phyloP scores from a whole-genome alignment of 2,888 invertebrate species.

The Erannis defoliaria region DNA sequence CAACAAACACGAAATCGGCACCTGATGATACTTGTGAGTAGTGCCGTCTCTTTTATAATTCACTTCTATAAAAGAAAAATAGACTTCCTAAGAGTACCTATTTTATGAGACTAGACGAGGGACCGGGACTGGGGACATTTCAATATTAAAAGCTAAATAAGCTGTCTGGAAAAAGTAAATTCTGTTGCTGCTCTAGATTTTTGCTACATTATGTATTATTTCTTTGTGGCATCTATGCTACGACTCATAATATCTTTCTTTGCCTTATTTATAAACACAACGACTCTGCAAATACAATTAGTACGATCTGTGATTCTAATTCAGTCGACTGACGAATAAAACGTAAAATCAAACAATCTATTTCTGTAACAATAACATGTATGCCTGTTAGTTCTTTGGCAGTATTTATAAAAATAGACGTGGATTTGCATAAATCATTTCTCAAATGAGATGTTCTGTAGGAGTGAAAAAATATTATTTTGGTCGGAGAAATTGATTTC shows the following conservation, averaged over 20 bases:
- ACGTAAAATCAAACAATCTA: constrained; percentile 43
- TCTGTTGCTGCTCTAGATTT: too few relatives aligned
- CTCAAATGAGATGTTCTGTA: constrained; percentile 32
- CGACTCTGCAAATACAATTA: constrained; percentile 15
- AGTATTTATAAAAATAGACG: constrained; percentile 40
- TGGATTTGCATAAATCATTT: constrained; percentile 37
- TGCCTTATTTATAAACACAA: constrained; percentile 1
- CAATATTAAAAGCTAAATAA: too few relatives aligned
- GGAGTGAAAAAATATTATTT: background rate
- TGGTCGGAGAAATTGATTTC: constrained; percentile 1
- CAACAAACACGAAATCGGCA: too few relatives aligned
- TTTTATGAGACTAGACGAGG: too few relatives aligned
- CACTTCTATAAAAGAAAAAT: too few relatives aligned
- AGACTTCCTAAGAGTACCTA: too few relatives aligned
- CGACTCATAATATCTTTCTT: background rate
- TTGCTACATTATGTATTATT: background rate
- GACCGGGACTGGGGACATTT: too few relatives aligned
- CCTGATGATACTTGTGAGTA: too few relatives aligned
- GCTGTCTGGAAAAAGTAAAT: too few relatives aligned
- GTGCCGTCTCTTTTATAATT: too few relatives aligned
- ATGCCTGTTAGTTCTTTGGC: constrained; percentile 37
- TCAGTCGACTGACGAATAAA: constrained; percentile 36
- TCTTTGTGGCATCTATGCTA: background rate
- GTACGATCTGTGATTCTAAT: constrained; percentile 25
- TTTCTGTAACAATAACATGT: constrained; percentile 48